phyloP scores from a whole-genome alignment of 2,888 invertebrate species.

The Eustalomyia histrio region DNA sequence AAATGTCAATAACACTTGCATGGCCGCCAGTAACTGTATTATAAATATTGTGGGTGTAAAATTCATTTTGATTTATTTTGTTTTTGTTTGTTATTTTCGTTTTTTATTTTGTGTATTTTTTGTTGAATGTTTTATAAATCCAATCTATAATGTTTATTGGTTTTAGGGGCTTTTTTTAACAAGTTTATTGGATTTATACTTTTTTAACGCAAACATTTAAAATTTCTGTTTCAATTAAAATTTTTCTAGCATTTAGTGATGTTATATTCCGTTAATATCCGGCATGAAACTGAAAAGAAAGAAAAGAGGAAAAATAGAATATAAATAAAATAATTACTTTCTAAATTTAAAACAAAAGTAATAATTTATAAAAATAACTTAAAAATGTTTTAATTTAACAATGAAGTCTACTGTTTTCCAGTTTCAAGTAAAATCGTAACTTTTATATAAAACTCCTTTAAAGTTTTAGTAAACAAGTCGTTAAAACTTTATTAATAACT shows the following conservation, averaged over 20 bases:
- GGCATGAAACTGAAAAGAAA: slow-evolving; percentile 46
- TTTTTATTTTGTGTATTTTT: slow-evolving; percentile 7
- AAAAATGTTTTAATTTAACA: neutral
- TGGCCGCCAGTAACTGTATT: slow-evolving; percentile 47
- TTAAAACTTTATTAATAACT: no score
- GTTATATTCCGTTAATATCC: slow-evolving; percentile 36
- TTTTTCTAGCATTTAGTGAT: neutral
- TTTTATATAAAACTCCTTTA: no score
- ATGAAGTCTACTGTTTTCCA: no score
- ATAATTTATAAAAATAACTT: neutral
- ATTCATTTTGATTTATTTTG: slow-evolving; percentile 36
- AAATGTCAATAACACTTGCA: slow-evolving; percentile 58
- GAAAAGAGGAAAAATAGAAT: neutral
- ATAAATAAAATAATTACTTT: slow-evolving; percentile 1
- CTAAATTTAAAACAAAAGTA: neutral
- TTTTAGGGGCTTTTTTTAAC: neutral
- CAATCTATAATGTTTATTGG: slow-evolving; percentile 30
- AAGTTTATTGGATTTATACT: slow-evolving; percentile 33
- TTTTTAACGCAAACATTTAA: slow-evolving; percentile 35
- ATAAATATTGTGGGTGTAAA: slow-evolving; percentile 52
- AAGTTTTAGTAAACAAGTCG: no score
- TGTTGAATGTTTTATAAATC: slow-evolving; percentile 6
- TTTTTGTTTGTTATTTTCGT: neutral
- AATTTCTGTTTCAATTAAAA: slow-evolving; percentile 7
- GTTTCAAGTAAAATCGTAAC: no score